These are phyloP conservation scores for Eubasilissa regina DNA, from an alignment of 1,140 invertebrate genomes.

Conservation along the genomic window DNA sequence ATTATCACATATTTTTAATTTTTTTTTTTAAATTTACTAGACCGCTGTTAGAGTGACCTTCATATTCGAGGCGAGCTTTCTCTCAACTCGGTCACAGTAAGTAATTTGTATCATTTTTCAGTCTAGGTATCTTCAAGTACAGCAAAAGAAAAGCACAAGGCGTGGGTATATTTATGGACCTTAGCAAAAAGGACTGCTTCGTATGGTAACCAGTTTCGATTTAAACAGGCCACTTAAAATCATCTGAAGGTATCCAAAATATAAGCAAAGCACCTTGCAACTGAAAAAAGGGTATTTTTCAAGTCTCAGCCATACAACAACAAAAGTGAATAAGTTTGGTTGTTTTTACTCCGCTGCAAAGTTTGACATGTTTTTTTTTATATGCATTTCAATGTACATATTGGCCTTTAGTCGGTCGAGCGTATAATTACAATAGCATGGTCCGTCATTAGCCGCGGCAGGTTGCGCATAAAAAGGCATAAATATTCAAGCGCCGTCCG, in stretches of 20 bases:
- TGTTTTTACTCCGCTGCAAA: no score
- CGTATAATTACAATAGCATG: slow-evolving; percentile 44
- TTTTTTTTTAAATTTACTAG: no score
- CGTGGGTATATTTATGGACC: slow-evolving; percentile 18
- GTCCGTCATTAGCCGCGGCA: slow-evolving; percentile 43
- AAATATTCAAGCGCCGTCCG: slow-evolving; percentile 32
- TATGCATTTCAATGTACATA: neutral
- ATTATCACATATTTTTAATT: no score
- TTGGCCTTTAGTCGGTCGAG: slow-evolving; percentile 23
- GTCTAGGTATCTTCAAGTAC: neutral
- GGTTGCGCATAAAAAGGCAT: slow-evolving; percentile 32
- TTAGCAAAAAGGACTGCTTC: slow-evolving; percentile 16
- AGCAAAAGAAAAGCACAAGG: neutral
- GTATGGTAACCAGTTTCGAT: slow-evolving; percentile 21
- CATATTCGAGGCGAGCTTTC: no score
- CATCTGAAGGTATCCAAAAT: neutral
- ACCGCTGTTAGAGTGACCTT: no score
- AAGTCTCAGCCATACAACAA: no score
- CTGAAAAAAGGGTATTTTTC: neutral
- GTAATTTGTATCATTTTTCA: no score
- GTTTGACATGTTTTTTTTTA: no score
- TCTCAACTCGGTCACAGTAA: no score
- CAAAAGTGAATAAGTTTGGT: no score
- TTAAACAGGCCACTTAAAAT: slow-evolving; percentile 30
- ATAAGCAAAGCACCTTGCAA: neutral